Evolutionary conservation across 2,888 invertebrate species (phyloP).

Genomic region (Chrysodeixis includens): DNA sequence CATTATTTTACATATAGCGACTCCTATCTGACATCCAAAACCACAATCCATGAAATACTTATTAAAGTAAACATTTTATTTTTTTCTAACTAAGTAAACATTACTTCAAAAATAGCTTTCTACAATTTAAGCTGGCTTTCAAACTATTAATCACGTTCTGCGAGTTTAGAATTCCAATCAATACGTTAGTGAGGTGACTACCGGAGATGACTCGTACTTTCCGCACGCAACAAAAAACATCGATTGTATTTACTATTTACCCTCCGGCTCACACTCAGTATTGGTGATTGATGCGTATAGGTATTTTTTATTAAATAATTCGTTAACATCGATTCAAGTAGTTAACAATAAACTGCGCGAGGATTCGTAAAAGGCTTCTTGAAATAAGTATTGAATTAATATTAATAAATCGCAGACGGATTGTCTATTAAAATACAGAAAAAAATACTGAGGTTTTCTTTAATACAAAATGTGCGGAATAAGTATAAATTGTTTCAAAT

Average conservation of each 20-base stretch:
- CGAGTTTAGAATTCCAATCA: neutral
- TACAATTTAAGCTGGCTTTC: neutral
- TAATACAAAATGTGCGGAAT: too few relatives aligned
- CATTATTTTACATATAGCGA: neutral
- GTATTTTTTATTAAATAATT: neutral
- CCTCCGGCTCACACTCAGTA: neutral
- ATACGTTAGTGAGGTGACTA: neutral
- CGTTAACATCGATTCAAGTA: neutral
- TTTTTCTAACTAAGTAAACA: too few relatives aligned
- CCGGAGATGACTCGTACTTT: neutral
- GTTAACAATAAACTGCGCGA: neutral
- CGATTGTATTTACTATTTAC: too few relatives aligned
- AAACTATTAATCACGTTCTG: neutral
- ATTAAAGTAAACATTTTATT: too few relatives aligned
- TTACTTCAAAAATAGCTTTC: neutral
- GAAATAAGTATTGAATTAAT: too few relatives aligned
- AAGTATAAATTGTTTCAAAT: too few relatives aligned
- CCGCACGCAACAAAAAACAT: neutral
- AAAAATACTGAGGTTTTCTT: too few relatives aligned
- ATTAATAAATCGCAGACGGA: too few relatives aligned
- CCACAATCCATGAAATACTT: neutral
- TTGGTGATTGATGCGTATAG: neutral
- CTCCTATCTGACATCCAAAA: neutral
- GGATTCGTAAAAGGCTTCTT: too few relatives aligned
- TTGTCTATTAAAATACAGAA: too few relatives aligned